phyloP scores from a whole-genome alignment of 2,113 vertebrate genomes.

The Vidua macroura region DNA sequence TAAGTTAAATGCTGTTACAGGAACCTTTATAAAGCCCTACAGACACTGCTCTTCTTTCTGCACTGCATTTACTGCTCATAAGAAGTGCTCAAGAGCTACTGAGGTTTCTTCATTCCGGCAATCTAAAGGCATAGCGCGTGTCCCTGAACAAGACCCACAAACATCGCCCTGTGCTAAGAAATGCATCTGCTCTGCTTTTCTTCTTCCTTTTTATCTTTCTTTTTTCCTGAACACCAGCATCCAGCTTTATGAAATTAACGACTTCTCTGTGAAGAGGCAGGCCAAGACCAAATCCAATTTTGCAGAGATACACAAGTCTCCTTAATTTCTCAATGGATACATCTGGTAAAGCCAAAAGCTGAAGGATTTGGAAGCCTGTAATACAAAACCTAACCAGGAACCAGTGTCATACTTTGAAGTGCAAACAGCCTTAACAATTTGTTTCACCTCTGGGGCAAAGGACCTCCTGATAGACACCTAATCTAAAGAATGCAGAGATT shows the following conservation, averaged over 20 bases:
- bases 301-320: neutral
- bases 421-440: neutral
- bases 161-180: fast-evolving
- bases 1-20: neutral
- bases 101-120: neutral
- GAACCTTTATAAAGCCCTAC: neutral
- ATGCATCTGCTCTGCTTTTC: neutral
- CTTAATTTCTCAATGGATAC: neutral
- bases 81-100: neutral
- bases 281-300: neutral
- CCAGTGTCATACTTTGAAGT: neutral
- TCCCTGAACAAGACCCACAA: neutral
- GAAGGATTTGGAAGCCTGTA: neutral
- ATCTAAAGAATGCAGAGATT: neutral
- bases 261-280: neutral
- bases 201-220: neutral
- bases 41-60: slow-evolving; percentile 10
- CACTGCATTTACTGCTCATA: neutral
- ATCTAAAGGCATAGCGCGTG: fast-evolving
- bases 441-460: neutral
- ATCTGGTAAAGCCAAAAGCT: neutral
- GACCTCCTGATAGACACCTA: neutral
- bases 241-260: neutral
- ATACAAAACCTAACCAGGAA: neutral
- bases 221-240: neutral